Percentiles rank a stretch among this genome's conserved stretches.
Conservation (phyloP, 2,797 vertebrate genomes). For the Bradypodion pumilum region DNA sequence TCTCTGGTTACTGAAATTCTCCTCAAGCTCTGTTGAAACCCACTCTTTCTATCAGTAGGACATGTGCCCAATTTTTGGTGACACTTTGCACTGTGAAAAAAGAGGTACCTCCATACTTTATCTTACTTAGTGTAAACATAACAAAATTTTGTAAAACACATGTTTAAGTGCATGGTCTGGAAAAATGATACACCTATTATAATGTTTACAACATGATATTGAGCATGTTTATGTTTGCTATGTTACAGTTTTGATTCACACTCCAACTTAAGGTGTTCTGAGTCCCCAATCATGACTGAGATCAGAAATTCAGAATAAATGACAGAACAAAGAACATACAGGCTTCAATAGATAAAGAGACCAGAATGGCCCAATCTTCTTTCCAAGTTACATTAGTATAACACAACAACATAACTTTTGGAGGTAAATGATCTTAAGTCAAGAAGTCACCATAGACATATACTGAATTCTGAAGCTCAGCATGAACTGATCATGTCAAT, state of each 20-base stretch:
- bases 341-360: slow-evolving; percentile 65
- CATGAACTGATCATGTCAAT: no score
- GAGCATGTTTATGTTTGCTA: slow-evolving; percentile 62
- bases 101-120: slow-evolving; percentile 11
- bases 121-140: slow-evolving; percentile 35
- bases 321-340: slow-evolving; percentile 59
- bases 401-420: no score
- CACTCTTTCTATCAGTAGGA: no score
- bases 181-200: slow-evolving; percentile 42
- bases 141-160: background rate
- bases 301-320: slow-evolving; percentile 64
- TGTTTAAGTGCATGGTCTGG: no score
- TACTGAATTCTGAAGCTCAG: no score
- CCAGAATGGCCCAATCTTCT: slow-evolving; percentile 14
- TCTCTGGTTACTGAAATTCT: no score
- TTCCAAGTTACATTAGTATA: no score
- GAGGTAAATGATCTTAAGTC: no score
- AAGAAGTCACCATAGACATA: no score
- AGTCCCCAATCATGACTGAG: slow-evolving; percentile 52
- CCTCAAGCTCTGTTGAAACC: no score
- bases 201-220: slow-evolving; percentile 51
- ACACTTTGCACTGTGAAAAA: slow-evolving; percentile 36
- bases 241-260: slow-evolving; percentile 62
- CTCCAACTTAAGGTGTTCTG: slow-evolving; percentile 64
- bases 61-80: no score